Evolutionary conservation across 2,888 invertebrate species (phyloP).

Genomic region (Dorcus hopei): DNA sequence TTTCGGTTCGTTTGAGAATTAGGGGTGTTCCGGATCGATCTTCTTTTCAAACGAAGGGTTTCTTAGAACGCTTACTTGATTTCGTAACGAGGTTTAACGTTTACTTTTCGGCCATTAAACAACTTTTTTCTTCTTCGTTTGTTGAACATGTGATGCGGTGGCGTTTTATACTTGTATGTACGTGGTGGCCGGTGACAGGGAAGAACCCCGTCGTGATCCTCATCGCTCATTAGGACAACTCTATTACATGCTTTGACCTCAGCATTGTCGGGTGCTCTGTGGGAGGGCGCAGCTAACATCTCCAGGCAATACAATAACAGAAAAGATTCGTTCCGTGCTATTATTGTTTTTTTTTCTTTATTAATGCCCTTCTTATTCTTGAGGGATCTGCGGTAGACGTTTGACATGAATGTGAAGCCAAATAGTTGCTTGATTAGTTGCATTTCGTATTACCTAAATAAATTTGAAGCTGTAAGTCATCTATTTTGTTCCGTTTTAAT

Average conservation of each 20-base stretch:
- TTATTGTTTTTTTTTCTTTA: no score
- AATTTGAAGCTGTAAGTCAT: no score
- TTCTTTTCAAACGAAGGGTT: conserved; percentile 7
- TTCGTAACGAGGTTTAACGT: conserved; percentile 7
- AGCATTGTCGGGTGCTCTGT: conserved; percentile 35
- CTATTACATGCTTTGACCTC: conserved; percentile 40
- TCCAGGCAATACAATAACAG: conserved; percentile 12
- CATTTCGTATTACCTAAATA: no score
- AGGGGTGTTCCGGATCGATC: conserved; percentile 12
- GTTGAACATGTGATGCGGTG: not conserved
- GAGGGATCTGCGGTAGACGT: no score
- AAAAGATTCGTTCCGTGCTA: conserved; percentile 7
- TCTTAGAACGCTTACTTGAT: conserved; percentile 16
- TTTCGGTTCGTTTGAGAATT: conserved; percentile 12
- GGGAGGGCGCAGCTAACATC: conserved; percentile 25
- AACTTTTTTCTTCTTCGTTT: not conserved
- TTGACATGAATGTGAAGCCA: no score
- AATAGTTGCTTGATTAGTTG: no score
- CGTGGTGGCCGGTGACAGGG: conserved; percentile 30
- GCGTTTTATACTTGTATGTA: not conserved
- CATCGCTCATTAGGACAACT: conserved; percentile 44
- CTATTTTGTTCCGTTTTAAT: no score
- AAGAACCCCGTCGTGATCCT: conserved; percentile 31
- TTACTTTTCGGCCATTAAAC: not conserved
- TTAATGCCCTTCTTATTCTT: no score